Conservation (phyloP, 30 jellyfish, hydroid and myxozoan genomes). For the Aurelia coerulea region DNA sequence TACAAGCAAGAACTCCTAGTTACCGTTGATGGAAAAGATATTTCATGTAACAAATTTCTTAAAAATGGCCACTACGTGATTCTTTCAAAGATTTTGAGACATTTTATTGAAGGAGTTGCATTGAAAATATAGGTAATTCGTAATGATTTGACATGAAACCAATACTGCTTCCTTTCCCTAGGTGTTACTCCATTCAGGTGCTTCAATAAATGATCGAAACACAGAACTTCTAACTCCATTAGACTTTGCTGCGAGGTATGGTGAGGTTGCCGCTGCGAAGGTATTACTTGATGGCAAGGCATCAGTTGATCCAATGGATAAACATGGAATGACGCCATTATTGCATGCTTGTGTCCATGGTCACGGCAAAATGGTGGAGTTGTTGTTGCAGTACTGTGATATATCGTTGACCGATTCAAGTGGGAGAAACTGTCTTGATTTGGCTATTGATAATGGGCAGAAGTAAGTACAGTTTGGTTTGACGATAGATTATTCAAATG, state of each 20-base stretch:
- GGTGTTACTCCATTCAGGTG: slow-evolving; percentile 78
- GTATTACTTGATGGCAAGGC: slow-evolving; percentile 69
- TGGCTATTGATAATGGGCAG: slow-evolving; percentile 75
- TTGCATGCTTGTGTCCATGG: slow-evolving; percentile 75
- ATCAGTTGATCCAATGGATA: slow-evolving; percentile 66
- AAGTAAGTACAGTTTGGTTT: slow-evolving; percentile 38
- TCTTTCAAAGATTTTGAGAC: too few species aligned
- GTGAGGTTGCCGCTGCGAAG: slow-evolving; percentile 82
- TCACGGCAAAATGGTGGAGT: slow-evolving; percentile 77
- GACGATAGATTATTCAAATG: neutral
- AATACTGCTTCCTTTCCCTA: neutral
- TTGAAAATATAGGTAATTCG: too few species aligned
- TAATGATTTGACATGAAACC: too few species aligned
- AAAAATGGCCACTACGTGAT: too few species aligned
- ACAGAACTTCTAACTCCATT: slow-evolving; percentile 77
- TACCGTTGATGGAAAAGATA: too few species aligned
- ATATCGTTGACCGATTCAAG: slow-evolving; percentile 73
- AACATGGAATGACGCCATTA: slow-evolving; percentile 76
- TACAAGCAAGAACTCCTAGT: too few species aligned
- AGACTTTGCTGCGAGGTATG: slow-evolving; percentile 86
- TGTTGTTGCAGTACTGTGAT: slow-evolving; percentile 73
- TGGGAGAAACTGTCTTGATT: slow-evolving; percentile 87
- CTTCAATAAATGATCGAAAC: slow-evolving; percentile 88
- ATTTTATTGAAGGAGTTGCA: too few species aligned
- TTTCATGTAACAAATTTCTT: too few species aligned